Evolutionary conservation across 2,797 vertebrate genomes (phyloP).

Genomic region (Sebastes itinus): DNA sequence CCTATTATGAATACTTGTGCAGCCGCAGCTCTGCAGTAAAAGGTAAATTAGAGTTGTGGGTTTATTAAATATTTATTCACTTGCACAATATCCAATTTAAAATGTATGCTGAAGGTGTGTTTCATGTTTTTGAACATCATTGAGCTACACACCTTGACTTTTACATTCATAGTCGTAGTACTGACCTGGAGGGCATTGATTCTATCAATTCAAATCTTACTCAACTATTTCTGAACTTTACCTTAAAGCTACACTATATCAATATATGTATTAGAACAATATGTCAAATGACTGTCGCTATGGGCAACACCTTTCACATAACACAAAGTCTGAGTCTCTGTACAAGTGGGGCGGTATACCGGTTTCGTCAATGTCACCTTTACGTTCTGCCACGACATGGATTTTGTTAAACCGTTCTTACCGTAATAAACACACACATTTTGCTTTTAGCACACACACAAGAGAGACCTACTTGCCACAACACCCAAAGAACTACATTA

Average conservation of each 20-base stretch:
- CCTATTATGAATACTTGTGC: slow-evolving; percentile 1
- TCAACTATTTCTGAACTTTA: not conserved
- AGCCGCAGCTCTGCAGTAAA: slow-evolving; percentile 2
- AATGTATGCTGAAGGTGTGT: slow-evolving; percentile 8
- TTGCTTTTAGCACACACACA: too few relatives aligned
- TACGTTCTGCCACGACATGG: too few relatives aligned
- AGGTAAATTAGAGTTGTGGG: not conserved
- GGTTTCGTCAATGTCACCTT: too few relatives aligned
- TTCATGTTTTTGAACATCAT: not conserved
- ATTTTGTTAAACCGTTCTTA: too few relatives aligned
- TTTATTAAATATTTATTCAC: slow-evolving; percentile 34
- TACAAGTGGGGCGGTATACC: too few relatives aligned
- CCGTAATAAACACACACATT: too few relatives aligned
- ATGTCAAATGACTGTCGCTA: not conserved
- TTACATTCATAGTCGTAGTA: not conserved
- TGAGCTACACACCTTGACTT: not conserved
- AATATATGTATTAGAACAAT: not conserved
- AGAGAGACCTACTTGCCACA: too few relatives aligned
- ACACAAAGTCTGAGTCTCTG: too few relatives aligned
- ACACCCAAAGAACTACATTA: too few relatives aligned
- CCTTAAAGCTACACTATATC: not conserved
- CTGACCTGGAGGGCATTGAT: not conserved
- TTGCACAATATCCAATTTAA: not conserved
- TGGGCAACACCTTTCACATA: too few relatives aligned
- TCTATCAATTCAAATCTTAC: not conserved